These are phyloP conservation scores for Hyposoter dolosus DNA, from an alignment of 2,888 invertebrate species.

Conservation along the genomic window DNA sequence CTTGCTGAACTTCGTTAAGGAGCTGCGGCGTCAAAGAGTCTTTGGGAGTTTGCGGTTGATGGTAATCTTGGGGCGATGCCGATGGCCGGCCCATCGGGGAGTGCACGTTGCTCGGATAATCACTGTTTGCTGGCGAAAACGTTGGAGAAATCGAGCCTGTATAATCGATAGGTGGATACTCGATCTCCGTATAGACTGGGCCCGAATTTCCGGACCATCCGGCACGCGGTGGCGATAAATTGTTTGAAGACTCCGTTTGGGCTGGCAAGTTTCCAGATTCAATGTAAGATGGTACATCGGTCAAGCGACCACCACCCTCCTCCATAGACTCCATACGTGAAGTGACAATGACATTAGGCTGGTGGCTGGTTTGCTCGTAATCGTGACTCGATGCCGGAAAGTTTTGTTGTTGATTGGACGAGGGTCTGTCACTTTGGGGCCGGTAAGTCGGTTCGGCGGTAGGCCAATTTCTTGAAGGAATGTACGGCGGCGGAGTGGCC, in stretches of 20 bases:
- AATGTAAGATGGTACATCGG: constrained; percentile 5
- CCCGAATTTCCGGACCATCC: constrained; percentile 51
- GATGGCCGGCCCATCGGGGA: not conserved
- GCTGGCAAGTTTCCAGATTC: constrained; percentile 34
- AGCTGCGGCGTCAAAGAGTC: constrained; percentile 65
- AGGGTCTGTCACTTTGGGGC: constrained; percentile 15
- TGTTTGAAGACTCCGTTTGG: not conserved
- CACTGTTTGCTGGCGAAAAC: not conserved
- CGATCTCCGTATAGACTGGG: constrained; percentile 49
- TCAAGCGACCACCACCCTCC: not conserved
- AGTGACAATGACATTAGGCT: constrained; percentile 32
- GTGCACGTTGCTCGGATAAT: constrained; percentile 31
- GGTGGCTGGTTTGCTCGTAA: not conserved
- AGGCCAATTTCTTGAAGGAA: constrained; percentile 31
- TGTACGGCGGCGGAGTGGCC: constrained; percentile 21
- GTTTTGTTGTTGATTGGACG: not conserved
- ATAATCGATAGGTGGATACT: constrained; percentile 38
- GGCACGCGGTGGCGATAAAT: constrained; percentile 26
- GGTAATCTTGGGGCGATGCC: constrained; percentile 11
- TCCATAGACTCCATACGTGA: constrained; percentile 6
- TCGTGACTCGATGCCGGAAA: not conserved
- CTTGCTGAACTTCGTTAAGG: constrained; percentile 71
- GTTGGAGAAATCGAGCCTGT: not conserved
- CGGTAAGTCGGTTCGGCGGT: not conserved
- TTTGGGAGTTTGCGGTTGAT: constrained; percentile 28